Percentiles rank a stretch among this genome's conserved stretches.
phyloP scores from a whole-genome alignment of 2,888 invertebrate species.

The Carterocephalus palaemon region DNA sequence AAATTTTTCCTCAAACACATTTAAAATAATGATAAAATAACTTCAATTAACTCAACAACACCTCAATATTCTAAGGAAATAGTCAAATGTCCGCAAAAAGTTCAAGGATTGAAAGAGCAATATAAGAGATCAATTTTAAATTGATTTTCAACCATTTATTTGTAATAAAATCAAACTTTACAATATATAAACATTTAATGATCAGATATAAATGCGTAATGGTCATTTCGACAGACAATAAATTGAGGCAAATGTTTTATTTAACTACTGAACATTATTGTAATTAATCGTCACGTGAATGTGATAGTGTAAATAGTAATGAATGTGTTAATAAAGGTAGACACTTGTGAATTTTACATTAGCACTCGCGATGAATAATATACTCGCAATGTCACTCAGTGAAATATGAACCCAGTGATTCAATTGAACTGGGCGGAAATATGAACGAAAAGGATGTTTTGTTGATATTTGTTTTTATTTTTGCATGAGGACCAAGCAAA shows the following conservation, averaged over 20 bases:
- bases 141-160: conserved; percentile 13
- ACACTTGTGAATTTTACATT: conserved; percentile 39
- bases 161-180: conserved; percentile 4
- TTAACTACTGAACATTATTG: conserved; percentile 24
- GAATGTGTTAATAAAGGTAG: conserved; percentile 37
- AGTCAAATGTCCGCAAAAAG: conserved; percentile 7
- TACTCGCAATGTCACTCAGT: conserved; percentile 26
- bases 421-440: conserved; percentile 29
- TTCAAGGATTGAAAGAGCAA: conserved; percentile 18
- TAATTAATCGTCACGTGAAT: conserved; percentile 34
- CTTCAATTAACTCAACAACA: conserved; percentile 17
- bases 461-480: conserved; percentile 20
- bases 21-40: conserved; percentile 8
- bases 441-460: conserved; percentile 23
- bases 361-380: conserved; percentile 33
- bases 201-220: conserved; percentile 10
- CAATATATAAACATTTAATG: conserved; percentile 8
- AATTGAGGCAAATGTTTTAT: conserved; percentile 20
- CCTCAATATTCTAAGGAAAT: conserved; percentile 5
- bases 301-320: conserved; percentile 39
- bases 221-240: conserved; percentile 18
- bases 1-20: conserved; percentile 9
- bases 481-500: conserved; percentile 19
- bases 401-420: conserved; percentile 30
- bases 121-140: conserved; percentile 16